Base-by-base conservation (phyloP, 2,113 vertebrate genomes). In the Sorex fumeus region DNA sequence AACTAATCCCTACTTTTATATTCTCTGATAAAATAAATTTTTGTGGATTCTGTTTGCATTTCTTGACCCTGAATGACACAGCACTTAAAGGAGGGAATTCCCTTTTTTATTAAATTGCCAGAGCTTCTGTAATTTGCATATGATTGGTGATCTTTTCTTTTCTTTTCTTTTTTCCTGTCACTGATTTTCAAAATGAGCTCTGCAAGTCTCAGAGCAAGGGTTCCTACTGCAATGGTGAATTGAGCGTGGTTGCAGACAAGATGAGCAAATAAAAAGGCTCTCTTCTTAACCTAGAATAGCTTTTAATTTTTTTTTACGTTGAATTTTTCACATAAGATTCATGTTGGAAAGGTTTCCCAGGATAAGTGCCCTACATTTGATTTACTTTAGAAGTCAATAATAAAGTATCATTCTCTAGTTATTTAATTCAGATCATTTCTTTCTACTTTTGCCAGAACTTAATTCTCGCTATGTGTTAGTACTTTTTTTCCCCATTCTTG, bases 171-270 rank as follows among this genome's bases (percentile, higher is more conserved):
- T 79, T 36, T 7, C 62, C 88, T 76, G 47, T 85, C 36, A 62
- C 12, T 16, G 15, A 27, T 83, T 87, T 96, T 84, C 76, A 83
- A 78, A 88, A 60, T 34, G 81, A 67, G 8, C 23, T 67, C 40
- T 62, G 15, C 10, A 8, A 50, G 32, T 79, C 2, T 32, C 32
- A 34, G 28, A 77, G 34, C 21, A 80, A 91, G 40, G 8, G 6
- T 30, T 77, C 47, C 43, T 50, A 5, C 0, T 50, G 2, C 60
- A 19, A 57, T 45, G 6, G 40, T 75, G 28, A 79, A 60, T 11
- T 67, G 47, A 92, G 36, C 9, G 21, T 43, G 43, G 15, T n/a
- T 34, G 34, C 21, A 8, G 13, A 50, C 8, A 47, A 72, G 23
- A 79, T 67, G 19, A 45, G 0, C 4, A 13, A 36, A 30, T 23